Base-by-base conservation (phyloP, 2,888 invertebrate genomes). In the Hypomecis punctinalis region DNA sequence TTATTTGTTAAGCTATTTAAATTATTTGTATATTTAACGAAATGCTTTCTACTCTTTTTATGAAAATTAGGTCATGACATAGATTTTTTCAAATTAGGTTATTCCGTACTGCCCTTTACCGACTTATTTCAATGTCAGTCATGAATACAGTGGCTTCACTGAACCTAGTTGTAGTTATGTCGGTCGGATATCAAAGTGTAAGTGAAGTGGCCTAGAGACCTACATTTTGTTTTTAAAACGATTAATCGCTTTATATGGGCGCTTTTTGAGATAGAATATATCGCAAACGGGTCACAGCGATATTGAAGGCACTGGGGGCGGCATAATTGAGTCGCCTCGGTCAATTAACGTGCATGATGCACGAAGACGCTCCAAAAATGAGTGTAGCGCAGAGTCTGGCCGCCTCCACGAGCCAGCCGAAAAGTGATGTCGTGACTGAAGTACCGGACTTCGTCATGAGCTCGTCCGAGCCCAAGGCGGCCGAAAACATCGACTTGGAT, bases 191-290 rank as follows among this genome's bases (percentile, higher is more conserved):
- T 94, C 95, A 94, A 95, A 96, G 96, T 91, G 95, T 95, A 96
- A 95, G 96, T 95, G 95, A 95, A 96, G 96, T 96, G 96, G 96
- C 96, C 96, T 96, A 96, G 95, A 96, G 96, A 96, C 96, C 96
- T 96, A 96, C 96, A 96, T 96, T 96, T 89, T 87, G 88, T 87
- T 90, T 86, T 85, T 83, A 84, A 85, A 83, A 77, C 81, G 75
- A 76, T 79, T 82, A 84, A 84, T 81, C 82, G 81, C 79, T 82
- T 78, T 81, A 78, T 76, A 81, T 77, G 81, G 79, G 80, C 94
- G 93, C 82, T 93, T 94, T 94, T 94, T 94, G 93, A 85, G 94
- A 94, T 94, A 94, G 86, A 94, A 93, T 94, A 73, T 76, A 79
- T 81, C 72, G 90, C 89, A 91, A 88, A 84, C 86, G 85, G 83